A percentile compares a stretch with the other conserved stretches of the same genome.
These are phyloP conservation scores for Myoxocephalus aenaeus DNA, from an alignment of 2,797 vertebrate genomes.

Conservation along the genomic window DNA sequence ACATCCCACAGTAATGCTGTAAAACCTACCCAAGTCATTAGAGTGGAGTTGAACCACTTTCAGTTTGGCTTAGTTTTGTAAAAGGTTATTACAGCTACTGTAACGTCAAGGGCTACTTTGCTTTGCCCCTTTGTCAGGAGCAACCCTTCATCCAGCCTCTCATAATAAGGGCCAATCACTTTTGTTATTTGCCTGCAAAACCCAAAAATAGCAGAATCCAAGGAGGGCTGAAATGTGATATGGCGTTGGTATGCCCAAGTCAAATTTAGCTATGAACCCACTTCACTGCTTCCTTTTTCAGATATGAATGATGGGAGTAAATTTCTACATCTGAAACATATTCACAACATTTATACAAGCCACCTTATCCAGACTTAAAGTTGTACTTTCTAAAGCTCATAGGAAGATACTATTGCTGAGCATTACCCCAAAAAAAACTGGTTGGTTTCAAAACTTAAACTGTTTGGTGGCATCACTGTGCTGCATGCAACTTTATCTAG, in stretches of 20 bases:
- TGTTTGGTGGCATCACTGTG: neutral
- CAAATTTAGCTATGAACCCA: constrained; percentile 64
- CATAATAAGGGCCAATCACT: constrained; percentile 46
- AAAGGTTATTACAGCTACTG: neutral
- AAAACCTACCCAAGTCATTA: neutral
- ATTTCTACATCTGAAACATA: constrained; percentile 39
- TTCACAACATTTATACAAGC: neutral
- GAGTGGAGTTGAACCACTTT: neutral
- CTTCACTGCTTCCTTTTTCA: constrained; percentile 61
- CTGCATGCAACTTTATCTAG: neutral
- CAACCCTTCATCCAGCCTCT: constrained; percentile 24
- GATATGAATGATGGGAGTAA: constrained; percentile 39
- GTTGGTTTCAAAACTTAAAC: neutral
- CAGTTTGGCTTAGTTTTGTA: constrained; percentile 4
- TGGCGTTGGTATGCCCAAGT: constrained; percentile 40
- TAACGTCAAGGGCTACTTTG: neutral
- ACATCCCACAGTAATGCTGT: neutral
- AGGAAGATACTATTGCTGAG: neutral
- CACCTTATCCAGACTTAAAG: neutral
- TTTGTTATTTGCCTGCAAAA: constrained; percentile 70
- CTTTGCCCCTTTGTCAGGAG: constrained; percentile 14
- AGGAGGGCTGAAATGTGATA: constrained; percentile 71
- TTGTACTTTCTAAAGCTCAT: neutral
- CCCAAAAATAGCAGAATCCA: constrained; percentile 70
- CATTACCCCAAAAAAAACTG: neutral